These are phyloP conservation scores for Heptranchias perlo DNA, from an alignment of 2,113 vertebrate genomes.

Conservation along the genomic window DNA sequence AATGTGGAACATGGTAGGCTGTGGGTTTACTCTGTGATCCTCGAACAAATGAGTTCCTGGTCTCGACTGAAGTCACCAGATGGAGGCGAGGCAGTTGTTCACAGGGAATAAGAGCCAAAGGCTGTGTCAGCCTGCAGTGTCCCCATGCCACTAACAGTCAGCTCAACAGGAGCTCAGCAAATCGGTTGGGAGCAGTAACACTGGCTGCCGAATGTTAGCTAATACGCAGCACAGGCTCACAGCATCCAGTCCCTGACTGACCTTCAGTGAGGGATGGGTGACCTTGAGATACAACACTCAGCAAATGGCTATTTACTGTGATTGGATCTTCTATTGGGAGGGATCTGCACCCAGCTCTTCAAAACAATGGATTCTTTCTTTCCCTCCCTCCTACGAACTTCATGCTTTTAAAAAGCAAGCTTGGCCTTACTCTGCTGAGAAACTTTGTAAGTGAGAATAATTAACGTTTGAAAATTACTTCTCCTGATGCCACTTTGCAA, in stretches of 20 bases:
- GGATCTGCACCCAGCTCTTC: no score
- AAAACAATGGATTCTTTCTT: neutral
- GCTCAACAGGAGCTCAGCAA: neutral
- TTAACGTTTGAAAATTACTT: no score
- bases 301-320: no score
- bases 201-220: neutral
- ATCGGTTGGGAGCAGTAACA: neutral
- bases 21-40: neutral
- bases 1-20: neutral
- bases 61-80: neutral
- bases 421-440: neutral
- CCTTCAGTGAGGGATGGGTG: no score
- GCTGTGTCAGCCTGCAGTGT: neutral
- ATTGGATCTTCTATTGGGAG: no score
- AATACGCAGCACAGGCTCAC: neutral
- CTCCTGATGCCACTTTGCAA: neutral
- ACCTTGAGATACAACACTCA: no score
- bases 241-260: neutral
- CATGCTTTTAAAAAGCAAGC: neutral
- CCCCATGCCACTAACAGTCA: neutral
- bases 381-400: neutral
- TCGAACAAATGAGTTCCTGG: neutral
- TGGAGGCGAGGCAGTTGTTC: neutral
- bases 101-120: neutral
- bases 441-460: neutral